Percentiles rank a stretch among this genome's conserved stretches.
phyloP scores from a whole-genome alignment of 64 coral and sea anemone species.

The Actinia tenebrosa region DNA sequence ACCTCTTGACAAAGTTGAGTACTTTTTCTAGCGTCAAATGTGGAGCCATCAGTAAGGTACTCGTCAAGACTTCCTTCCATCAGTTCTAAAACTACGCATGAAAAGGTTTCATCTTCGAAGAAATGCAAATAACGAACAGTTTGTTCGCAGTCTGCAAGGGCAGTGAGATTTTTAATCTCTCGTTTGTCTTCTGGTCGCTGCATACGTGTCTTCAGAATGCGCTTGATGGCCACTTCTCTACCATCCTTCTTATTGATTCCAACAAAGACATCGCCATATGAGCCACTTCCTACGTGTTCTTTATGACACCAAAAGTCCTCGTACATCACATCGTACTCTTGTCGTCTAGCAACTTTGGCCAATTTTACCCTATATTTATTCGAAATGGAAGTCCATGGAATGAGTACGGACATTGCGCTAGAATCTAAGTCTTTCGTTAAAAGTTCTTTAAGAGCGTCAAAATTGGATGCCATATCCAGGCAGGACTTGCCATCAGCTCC shows the following conservation, averaged over 20 bases:
- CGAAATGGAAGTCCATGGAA: not conserved
- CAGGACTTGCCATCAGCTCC: not conserved
- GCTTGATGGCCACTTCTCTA: constrained; percentile 19
- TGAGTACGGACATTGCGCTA: not conserved
- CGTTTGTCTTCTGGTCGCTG: no score
- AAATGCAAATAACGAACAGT: no score
- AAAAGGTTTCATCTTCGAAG: no score
- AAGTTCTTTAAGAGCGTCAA: not conserved
- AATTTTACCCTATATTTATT: not conserved
- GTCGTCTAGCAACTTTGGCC: constrained; percentile 14
- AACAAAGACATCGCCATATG: no score
- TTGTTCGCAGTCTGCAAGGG: no score
- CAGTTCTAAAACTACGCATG: no score
- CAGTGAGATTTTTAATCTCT: no score
- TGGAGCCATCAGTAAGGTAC: not conserved
- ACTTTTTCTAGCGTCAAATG: not conserved
- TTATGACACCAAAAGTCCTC: no score
- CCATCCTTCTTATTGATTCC: no score
- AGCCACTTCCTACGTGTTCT: no score
- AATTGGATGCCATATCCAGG: not conserved
- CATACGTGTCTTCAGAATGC: not conserved
- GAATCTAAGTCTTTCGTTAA: not conserved
- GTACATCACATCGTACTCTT: not conserved
- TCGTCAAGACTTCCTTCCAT: constrained; percentile 18
- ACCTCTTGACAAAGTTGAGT: constrained; percentile 49